Base-by-base conservation (phyloP, 92 coral and sea anemone genomes). In the Blastomussa wellsi region DNA sequence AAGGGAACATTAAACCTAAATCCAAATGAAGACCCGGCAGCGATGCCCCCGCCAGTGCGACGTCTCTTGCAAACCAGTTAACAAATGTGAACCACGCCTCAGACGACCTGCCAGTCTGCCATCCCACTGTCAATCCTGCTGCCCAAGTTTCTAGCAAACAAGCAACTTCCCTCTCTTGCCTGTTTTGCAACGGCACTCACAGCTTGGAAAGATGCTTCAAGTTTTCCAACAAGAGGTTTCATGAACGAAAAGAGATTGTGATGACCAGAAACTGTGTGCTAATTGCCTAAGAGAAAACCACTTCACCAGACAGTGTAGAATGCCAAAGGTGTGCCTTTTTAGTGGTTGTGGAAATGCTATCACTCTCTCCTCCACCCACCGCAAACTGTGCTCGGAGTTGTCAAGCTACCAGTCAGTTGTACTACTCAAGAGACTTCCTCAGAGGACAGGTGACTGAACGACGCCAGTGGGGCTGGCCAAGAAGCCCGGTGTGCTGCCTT, bases 331-430 rank as follows among this genome's bases (percentile, higher is more conserved):
- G 7, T 88, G 90, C 53, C n/a, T 49, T 5, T 59, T 88, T 8
- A 77, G 77, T 28, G 88, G 69, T 15, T 88, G 91, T 37, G 29
- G 24, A 5, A 72, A 47, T 49, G 72, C 19, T 89, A 89, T 41
- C 90, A 85, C 9, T 72, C 90, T 0, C 71, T 85, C 28, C 67
- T 85, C 20, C 92, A 89, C 17, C 39, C 79, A 14, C 86, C 79
- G 55, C 55, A 16, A 13, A 16, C 68, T 41, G 49, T 28, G 53
- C 36, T 57, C 59, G 55, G 17, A 49, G 19, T 16, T 49, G 55
- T 49, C 19, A 13, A 49, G 17, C 1, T 2, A 49, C 55, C 55
- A 13, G 20, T 7, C 19, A 4, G 19, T 49, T 49, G 55, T 6
- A 49, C 19, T 20, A 49, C 55, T 20, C 55, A 49, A 49, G 55